Percentiles rank a stretch among this genome's conserved stretches.
phyloP scores from a whole-genome alignment of 1,140 invertebrate genomes.

The Lordiphosa collinella region DNA sequence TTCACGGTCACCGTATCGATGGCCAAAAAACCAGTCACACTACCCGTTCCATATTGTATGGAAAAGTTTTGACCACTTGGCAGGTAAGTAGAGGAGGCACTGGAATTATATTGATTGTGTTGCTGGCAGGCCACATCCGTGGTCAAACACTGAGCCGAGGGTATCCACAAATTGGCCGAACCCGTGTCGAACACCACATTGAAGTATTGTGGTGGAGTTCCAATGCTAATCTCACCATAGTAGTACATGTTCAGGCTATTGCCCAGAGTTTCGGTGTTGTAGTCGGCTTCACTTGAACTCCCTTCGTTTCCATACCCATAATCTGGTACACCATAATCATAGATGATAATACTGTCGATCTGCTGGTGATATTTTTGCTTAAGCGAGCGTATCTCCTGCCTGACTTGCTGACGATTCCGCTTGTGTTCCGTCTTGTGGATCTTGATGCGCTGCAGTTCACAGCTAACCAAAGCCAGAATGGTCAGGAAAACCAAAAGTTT shows the following conservation, averaged over 20 bases:
- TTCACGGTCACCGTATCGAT: constrained; percentile 80
- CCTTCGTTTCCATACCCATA: constrained; percentile 34
- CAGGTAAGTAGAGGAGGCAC: constrained; percentile 53
- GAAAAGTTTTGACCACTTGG: constrained; percentile 48
- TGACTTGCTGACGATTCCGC: constrained; percentile 14
- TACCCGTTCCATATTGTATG: constrained; percentile 66
- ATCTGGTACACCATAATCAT: constrained; percentile 15
- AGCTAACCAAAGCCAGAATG: constrained; percentile 38
- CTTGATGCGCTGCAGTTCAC: constrained; percentile 51
- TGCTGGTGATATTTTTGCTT: constrained; percentile 48
- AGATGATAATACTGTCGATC: constrained; percentile 4
- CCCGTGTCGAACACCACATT: constrained; percentile 68
- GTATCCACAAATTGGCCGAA: constrained; percentile 65
- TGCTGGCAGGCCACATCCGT: constrained; percentile 57
- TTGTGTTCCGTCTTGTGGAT: constrained; percentile 42
- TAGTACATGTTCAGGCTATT: constrained; percentile 64
- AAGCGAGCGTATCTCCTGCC: constrained; percentile 26
- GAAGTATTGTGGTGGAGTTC: constrained; percentile 90
- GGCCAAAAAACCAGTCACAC: constrained; percentile 50
- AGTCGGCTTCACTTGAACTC: constrained; percentile 14
- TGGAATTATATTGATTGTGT: constrained; percentile 62
- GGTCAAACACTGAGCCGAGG: constrained; percentile 44
- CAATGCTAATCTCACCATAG: constrained; percentile 92
- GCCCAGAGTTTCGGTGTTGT: constrained; percentile 32
- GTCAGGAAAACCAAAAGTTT: constrained; percentile 41